Conservation (phyloP, 2,113 vertebrate species). For the Oxygymnocypris stewartii region DNA sequence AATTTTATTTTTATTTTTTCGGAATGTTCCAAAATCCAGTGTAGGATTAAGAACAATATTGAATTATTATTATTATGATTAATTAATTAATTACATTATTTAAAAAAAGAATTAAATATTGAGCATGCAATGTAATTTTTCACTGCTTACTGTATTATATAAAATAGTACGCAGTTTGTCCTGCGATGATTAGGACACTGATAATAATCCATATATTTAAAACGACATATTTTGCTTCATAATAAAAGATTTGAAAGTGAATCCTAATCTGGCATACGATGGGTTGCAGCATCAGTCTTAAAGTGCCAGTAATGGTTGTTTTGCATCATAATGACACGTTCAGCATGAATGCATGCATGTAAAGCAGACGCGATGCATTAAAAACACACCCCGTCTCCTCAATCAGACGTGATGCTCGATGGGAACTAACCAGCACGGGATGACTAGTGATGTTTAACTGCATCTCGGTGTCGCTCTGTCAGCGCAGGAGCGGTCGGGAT, state of each 20-base stretch:
- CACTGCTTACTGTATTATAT: neutral
- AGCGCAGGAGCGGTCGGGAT: neutral
- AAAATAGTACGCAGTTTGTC: neutral
- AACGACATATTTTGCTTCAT: neutral
- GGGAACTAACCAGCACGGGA: neutral
- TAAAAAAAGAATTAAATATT: neutral
- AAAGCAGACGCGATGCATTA: no score
- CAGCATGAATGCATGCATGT: neutral
- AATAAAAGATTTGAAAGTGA: no score
- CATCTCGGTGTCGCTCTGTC: neutral
- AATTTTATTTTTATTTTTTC: no score
- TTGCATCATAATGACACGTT: neutral
- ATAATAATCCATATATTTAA: neutral
- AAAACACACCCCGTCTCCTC: neutral
- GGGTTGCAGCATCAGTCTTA: neutral
- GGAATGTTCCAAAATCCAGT: no score
- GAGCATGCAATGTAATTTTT: neutral
- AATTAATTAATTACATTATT: neutral
- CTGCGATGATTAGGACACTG: neutral
- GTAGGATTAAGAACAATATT: no score
- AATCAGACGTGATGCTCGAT: slow-evolving; percentile 5
- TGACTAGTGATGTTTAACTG: neutral
- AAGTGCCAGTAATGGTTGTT: neutral
- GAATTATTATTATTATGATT: neutral
- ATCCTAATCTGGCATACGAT: no score